A percentile compares a stretch with the other conserved stretches of the same genome.
Conservation (phyloP, 2,113 vertebrate species). For the Alligator mississippiensis region DNA sequence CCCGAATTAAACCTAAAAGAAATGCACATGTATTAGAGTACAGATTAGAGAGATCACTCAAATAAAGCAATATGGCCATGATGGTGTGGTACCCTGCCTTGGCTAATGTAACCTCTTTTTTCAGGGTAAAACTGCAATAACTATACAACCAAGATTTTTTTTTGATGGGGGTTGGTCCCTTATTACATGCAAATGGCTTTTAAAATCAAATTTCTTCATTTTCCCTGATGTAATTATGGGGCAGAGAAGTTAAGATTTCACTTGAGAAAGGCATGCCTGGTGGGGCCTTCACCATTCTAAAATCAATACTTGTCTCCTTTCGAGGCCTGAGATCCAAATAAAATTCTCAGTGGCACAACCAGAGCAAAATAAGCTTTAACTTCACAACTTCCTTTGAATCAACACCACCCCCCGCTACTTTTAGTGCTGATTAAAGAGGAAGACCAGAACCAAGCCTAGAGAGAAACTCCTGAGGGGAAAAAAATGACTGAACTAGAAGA, state of each 20-base stretch:
- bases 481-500: not conserved
- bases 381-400: not conserved
- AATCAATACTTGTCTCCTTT: not conserved
- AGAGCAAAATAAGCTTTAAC: too few relatives aligned
- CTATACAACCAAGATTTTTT: too few relatives aligned
- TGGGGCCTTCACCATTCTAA: not conserved
- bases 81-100: not conserved
- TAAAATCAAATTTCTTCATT: not conserved
- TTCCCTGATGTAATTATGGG: fast-evolving
- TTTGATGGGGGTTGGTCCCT: not conserved
- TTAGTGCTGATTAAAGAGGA: not conserved
- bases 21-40: not conserved
- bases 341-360: not conserved
- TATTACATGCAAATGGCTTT: not conserved
- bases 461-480: not conserved
- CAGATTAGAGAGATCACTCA: not conserved
- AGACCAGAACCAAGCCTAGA: not conserved
- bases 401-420: too few relatives aligned
- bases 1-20: not conserved
- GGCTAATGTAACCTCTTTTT: too few relatives aligned
- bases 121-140: too few relatives aligned
- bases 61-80: not conserved
- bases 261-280: not conserved
- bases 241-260: not conserved
- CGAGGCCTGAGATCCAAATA: too few relatives aligned